Conservation (phyloP, 2,797 vertebrate species). For the Silurus aristotelis region DNA sequence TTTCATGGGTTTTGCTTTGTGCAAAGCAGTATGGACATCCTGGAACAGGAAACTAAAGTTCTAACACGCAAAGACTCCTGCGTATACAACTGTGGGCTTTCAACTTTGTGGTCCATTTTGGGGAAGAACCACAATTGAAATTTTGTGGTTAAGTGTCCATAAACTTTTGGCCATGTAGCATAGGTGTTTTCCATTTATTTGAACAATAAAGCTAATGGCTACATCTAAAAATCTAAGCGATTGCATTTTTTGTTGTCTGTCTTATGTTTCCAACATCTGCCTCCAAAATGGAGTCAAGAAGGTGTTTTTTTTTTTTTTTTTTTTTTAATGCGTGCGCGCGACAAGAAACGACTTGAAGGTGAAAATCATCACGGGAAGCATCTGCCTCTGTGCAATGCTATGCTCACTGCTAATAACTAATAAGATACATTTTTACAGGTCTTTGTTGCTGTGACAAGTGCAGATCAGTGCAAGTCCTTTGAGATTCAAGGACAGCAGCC, state of each 20-base stretch:
- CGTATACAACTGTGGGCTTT: not conserved
- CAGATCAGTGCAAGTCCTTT: constrained; percentile 91
- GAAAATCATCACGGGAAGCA: not conserved
- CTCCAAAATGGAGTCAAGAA: not conserved
- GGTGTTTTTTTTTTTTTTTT: not conserved
- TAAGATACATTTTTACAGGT: constrained; percentile 85
- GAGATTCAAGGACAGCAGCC: constrained; percentile 90
- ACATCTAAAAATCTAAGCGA: not conserved
- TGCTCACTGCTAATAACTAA: constrained; percentile 83
- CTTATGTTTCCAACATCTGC: not conserved
- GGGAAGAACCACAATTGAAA: not conserved
- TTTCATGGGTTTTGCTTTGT: not conserved
- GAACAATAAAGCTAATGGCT: not conserved
- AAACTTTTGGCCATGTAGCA: not conserved
- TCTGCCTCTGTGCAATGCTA: constrained; percentile 80
- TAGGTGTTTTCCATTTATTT: no score
- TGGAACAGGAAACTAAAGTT: not conserved
- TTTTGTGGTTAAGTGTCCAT: not conserved
- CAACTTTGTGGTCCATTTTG: not conserved
- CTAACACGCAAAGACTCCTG: not conserved
- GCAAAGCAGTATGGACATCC: not conserved
- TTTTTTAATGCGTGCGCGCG: not conserved
- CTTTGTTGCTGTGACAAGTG: constrained; percentile 89
- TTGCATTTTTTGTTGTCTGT: not conserved
- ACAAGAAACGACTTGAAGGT: constrained; percentile 10